Conservation (phyloP, 2,797 vertebrate species). For the Sebastes itinus region DNA sequence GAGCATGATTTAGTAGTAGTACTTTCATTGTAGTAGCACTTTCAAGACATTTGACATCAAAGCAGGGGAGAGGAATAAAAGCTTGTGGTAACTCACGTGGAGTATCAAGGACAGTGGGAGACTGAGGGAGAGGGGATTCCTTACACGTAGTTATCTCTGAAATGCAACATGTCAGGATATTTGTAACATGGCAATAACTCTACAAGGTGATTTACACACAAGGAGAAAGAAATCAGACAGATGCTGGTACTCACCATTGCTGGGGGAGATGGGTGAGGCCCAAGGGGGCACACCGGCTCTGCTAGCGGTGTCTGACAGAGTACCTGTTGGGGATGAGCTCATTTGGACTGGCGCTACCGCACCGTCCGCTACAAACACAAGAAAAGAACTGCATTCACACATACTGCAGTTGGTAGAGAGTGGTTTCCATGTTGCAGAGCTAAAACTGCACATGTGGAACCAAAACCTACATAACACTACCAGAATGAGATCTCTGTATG, state of each 20-base stretch:
- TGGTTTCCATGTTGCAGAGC: neutral
- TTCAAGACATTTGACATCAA: neutral
- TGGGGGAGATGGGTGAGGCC: constrained; percentile 44
- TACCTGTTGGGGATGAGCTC: constrained; percentile 70
- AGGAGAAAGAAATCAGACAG: neutral
- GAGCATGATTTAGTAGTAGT: neutral
- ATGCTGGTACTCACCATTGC: constrained; percentile 55
- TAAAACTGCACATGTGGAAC: neutral
- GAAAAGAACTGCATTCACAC: neutral
- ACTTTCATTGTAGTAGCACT: too few species aligned
- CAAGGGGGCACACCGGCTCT: constrained; percentile 27
- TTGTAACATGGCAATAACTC: neutral
- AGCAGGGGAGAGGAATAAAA: neutral
- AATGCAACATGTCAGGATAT: constrained; percentile 18
- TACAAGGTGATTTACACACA: neutral
- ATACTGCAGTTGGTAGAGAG: neutral
- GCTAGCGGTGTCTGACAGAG: constrained; percentile 72
- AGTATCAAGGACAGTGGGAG: constrained; percentile 41
- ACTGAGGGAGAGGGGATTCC: constrained; percentile 38
- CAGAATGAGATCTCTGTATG: neutral
- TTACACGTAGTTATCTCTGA: constrained; percentile 51
- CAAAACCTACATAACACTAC: neutral
- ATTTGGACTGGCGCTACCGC: constrained; percentile 67
- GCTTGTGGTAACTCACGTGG: constrained; percentile 70
- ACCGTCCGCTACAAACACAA: constrained; percentile 60